These are phyloP conservation scores for Rhagologus leucostigma DNA, from an alignment of 2,113 vertebrate species.

Conservation along the genomic window DNA sequence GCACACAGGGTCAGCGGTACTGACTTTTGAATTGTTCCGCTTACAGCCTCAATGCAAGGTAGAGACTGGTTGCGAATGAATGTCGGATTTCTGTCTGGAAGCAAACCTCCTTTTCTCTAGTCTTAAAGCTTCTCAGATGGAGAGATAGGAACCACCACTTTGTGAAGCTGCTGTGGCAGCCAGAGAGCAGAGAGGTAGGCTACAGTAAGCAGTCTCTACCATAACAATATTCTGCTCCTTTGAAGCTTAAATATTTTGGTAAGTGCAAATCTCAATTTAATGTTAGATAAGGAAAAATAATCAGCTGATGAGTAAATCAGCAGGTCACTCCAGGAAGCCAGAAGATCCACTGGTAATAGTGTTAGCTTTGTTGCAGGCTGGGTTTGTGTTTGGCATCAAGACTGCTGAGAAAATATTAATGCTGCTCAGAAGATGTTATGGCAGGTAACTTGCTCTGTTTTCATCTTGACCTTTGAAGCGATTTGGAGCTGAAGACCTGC, in stretches of 20 bases:
- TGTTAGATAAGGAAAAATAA: neutral
- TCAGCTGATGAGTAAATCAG: neutral
- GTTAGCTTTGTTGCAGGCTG: neutral
- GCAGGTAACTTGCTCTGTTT: neutral
- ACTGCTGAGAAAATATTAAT: neutral
- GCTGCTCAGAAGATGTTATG: neutral
- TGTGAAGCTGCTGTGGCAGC: neutral
- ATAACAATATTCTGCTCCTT: neutral
- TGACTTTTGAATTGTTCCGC: neutral
- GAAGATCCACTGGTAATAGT: neutral
- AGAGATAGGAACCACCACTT: neutral
- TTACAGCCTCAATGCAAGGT: neutral
- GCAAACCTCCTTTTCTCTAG: neutral
- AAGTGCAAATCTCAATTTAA: neutral
- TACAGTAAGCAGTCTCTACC: neutral
- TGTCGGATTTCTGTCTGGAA: neutral
- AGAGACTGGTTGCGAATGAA: neutral
- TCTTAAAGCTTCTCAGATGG: neutral
- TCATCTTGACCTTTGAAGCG: neutral
- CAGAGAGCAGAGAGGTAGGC: neutral
- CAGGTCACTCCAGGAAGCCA: neutral
- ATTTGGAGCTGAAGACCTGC: neutral
- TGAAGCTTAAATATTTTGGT: neutral
- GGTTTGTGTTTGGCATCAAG: neutral
- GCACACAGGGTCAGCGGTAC: fast-evolving